Conservation (phyloP, 2,113 vertebrate species). For the Cyrtonyx montezumae region DNA sequence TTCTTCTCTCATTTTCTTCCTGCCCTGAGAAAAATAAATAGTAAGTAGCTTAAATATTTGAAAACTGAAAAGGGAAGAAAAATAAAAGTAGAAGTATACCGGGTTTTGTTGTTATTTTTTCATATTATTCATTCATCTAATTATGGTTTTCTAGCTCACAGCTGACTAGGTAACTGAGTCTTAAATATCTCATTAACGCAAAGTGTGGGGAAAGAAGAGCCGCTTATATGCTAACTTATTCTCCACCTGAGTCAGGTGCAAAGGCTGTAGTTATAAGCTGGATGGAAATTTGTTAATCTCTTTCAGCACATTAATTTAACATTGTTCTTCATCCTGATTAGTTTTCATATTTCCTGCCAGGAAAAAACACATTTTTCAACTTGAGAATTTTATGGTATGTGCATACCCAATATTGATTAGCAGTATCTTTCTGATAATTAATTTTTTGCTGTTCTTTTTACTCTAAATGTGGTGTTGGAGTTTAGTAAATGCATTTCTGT, state of each 20-base stretch:
- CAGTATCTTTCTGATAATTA: slow-evolving; percentile 45
- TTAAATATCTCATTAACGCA: neutral
- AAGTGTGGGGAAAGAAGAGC: neutral
- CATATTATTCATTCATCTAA: neutral
- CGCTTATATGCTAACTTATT: neutral
- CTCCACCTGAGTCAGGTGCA: slow-evolving; percentile 27
- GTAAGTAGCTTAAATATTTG: neutral
- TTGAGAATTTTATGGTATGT: slow-evolving; percentile 45
- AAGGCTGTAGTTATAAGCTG: neutral
- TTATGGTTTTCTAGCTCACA: neutral
- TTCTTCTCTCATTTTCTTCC: neutral
- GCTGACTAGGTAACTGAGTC: neutral
- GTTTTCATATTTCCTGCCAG: slow-evolving; percentile 9
- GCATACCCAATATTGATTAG: neutral
- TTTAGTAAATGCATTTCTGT: slow-evolving; percentile 26
- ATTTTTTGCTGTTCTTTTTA: slow-evolving; percentile 6
- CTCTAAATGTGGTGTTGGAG: slow-evolving; percentile 1
- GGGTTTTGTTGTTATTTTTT: neutral
- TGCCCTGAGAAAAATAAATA: neutral
- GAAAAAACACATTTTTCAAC: neutral
- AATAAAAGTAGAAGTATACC: neutral
- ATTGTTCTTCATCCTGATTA: neutral
- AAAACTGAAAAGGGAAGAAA: neutral
- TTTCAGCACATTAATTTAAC: slow-evolving; percentile 56
- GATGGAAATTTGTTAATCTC: slow-evolving; percentile 42